Conservation (phyloP, 2,797 vertebrate species). For the Anomalospiza imberbis region DNA sequence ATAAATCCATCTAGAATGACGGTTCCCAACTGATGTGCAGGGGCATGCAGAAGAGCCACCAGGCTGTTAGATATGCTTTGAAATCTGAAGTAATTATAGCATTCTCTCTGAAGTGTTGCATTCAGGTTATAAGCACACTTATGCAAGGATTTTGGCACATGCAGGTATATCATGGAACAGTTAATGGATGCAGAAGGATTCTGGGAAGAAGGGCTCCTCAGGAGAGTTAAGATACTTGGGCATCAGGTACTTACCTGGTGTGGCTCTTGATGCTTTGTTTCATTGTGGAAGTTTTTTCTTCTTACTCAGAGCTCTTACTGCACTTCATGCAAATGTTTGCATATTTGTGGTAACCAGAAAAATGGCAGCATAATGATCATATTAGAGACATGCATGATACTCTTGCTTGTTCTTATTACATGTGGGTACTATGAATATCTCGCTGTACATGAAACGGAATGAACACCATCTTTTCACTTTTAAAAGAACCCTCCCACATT, state of each 20-base stretch:
- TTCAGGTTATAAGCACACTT: not conserved
- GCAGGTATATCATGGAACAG: not conserved
- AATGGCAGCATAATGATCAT: not conserved
- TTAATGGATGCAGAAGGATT: not conserved
- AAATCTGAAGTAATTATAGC: not conserved
- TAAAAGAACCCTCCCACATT: not conserved
- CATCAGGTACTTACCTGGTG: not conserved
- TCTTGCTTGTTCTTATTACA: not conserved
- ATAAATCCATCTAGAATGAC: not conserved
- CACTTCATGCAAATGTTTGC: not conserved
- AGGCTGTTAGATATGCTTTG: not conserved
- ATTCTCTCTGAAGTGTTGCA: not conserved
- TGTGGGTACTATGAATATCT: not conserved
- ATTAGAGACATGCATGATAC: not conserved
- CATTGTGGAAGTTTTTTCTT: not conserved
- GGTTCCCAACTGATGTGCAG: not conserved
- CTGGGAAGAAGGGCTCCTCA: not conserved
- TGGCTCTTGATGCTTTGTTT: not conserved
- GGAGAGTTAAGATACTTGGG: not conserved
- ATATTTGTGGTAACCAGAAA: not conserved
- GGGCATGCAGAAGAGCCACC: not conserved
- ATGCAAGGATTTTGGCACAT: not conserved
- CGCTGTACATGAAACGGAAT: not conserved
- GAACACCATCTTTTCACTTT: not conserved
- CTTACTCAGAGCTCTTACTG: not conserved